Percentiles rank a stretch among this genome's conserved stretches.
Evolutionary conservation across 2,888 invertebrate genomes (phyloP).

Genomic region (Sarcophaga variegata): DNA sequence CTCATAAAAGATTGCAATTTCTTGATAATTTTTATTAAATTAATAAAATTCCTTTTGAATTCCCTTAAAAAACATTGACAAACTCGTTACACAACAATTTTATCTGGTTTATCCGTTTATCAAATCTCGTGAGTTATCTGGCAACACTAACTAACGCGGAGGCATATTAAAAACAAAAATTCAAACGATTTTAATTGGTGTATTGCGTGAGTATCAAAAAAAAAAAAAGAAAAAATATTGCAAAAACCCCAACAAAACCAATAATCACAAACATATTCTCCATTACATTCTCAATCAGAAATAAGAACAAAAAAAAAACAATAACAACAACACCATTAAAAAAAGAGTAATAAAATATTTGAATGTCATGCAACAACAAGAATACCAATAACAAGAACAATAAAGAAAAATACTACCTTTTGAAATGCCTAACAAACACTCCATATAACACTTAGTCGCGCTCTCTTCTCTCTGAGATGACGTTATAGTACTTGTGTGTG

Average conservation of each 20-base stretch:
- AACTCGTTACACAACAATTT: too few species aligned
- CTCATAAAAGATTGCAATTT: too few species aligned
- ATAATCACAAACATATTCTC: slow-evolving; percentile 13
- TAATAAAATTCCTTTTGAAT: too few species aligned
- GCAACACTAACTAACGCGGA: slow-evolving; percentile 36
- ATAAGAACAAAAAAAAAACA: slow-evolving; percentile 5
- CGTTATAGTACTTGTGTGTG: neutral
- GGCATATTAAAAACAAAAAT: slow-evolving; percentile 19
- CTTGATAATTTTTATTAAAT: too few species aligned
- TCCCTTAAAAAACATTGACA: too few species aligned
- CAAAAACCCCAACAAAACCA: slow-evolving; percentile 24
- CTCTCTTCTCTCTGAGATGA: neutral
- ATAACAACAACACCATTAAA: neutral
- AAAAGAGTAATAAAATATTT: too few species aligned
- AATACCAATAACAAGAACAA: too few species aligned
- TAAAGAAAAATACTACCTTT: too few species aligned
- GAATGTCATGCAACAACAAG: too few species aligned
- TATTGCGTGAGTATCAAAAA: slow-evolving; percentile 42
- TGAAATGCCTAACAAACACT: too few species aligned
- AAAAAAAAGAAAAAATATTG: slow-evolving; percentile 3
- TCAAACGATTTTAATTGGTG: slow-evolving; percentile 62
- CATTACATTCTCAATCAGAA: neutral
- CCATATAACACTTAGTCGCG: neutral
- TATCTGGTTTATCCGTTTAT: too few species aligned
- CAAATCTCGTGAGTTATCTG: neutral